Conservation (phyloP, 2,113 vertebrate species). For the Irena cyanogastra region DNA sequence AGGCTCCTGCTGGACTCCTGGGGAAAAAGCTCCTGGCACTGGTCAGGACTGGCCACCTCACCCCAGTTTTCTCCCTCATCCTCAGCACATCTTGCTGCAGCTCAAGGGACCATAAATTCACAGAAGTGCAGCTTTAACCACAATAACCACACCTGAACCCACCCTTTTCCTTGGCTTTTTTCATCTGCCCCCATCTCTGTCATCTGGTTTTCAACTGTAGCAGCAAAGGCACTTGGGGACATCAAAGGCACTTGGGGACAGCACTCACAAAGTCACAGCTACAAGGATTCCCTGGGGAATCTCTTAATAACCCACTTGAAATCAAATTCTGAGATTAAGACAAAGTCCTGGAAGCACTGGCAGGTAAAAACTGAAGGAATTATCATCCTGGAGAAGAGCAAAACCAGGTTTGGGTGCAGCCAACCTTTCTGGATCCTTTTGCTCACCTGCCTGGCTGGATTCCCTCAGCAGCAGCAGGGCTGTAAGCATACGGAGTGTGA, state of each 20-base stretch:
- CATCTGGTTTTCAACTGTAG: not conserved
- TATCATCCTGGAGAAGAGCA: not conserved
- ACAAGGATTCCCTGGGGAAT: not conserved
- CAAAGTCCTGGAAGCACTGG: not conserved
- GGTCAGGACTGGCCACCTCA: not conserved
- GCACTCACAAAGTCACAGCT: not conserved
- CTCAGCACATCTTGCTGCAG: accelerated
- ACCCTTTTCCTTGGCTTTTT: not conserved
- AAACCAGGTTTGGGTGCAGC: not conserved
- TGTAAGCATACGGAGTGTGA: not conserved
- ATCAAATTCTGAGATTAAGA: not conserved
- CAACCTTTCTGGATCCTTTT: not conserved
- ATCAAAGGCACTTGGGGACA: not conserved
- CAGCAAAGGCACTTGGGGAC: not conserved
- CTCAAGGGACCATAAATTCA: not conserved
- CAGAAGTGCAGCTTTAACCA: not conserved
- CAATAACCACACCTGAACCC: not conserved
- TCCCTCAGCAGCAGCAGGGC: not conserved
- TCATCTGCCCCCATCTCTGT: not conserved
- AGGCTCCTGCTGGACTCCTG: not conserved
- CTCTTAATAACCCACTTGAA: not conserved
- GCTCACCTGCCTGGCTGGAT: slow-evolving; percentile 54
- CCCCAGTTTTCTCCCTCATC: not conserved
- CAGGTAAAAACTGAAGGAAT: not conserved
- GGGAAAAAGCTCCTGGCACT: not conserved